Conservation (phyloP, 2,797 vertebrate genomes). For the Hapalemur alaotrensis region DNA sequence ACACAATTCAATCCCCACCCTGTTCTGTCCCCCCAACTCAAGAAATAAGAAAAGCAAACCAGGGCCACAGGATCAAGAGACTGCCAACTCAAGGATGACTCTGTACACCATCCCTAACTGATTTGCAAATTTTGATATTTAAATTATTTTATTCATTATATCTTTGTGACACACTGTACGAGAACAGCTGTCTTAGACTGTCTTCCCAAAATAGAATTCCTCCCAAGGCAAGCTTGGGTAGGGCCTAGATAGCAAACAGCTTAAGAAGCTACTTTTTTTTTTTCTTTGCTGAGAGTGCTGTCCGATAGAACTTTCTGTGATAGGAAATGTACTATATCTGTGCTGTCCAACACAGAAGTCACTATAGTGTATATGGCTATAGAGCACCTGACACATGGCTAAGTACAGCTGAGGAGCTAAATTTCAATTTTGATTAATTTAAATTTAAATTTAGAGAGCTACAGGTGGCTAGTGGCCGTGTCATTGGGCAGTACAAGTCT, state of each 20-base stretch:
- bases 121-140: neutral
- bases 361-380: accelerated
- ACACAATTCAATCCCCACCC: neutral
- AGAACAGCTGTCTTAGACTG: neutral
- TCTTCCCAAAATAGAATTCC: neutral
- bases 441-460: neutral
- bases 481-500: neutral
- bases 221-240: neutral
- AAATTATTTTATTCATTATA: neutral
- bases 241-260: neutral
- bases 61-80: neutral
- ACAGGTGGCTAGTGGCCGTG: neutral
- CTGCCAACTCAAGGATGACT: accelerated
- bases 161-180: neutral
- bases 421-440: neutral
- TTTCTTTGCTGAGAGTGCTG: neutral
- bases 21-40: neutral
- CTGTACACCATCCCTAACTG: neutral
- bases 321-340: accelerated
- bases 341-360: accelerated
- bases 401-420: neutral
- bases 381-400: accelerated
- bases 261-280: neutral
- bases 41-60: neutral
- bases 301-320: neutral